Percentiles rank a stretch among this genome's conserved stretches.
These are phyloP conservation scores for Gymnothorax reevesii DNA, from an alignment of 2,797 vertebrate species.

Conservation along the genomic window DNA sequence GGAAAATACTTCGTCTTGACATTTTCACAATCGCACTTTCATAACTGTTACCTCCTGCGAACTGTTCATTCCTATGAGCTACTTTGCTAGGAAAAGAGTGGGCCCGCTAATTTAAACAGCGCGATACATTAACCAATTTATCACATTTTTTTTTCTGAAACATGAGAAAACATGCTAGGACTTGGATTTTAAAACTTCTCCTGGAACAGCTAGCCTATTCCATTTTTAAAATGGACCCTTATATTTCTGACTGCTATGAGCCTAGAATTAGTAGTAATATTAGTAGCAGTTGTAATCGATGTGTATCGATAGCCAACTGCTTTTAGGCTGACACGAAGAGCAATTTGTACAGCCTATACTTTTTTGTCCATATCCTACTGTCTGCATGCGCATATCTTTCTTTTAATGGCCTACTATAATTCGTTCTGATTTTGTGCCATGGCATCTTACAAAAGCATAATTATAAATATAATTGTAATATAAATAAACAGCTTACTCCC, in stretches of 20 bases:
- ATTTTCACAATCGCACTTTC: conserved; percentile 72
- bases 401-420: background rate
- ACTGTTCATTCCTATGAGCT: conserved; percentile 55
- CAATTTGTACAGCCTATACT: background rate
- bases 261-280: background rate
- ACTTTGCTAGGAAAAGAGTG: conserved; percentile 67
- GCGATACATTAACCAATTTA: conserved; percentile 64
- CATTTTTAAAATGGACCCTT: background rate
- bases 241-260: background rate
- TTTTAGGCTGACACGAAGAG: background rate
- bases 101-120: conserved; percentile 78
- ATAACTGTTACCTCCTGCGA: conserved; percentile 73
- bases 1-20: conserved; percentile 64
- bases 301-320: no score
- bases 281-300: background rate
- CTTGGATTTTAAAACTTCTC: conserved; percentile 7
- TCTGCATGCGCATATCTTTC: background rate
- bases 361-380: background rate
- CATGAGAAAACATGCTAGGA: conserved; percentile 11
- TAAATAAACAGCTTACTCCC: background rate
- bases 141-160: conserved; percentile 25
- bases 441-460: background rate
- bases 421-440: no score
- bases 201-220: background rate
- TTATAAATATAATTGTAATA: background rate